Base-by-base conservation (phyloP, 1,140 invertebrate species). In the Drosophila sproati region DNA sequence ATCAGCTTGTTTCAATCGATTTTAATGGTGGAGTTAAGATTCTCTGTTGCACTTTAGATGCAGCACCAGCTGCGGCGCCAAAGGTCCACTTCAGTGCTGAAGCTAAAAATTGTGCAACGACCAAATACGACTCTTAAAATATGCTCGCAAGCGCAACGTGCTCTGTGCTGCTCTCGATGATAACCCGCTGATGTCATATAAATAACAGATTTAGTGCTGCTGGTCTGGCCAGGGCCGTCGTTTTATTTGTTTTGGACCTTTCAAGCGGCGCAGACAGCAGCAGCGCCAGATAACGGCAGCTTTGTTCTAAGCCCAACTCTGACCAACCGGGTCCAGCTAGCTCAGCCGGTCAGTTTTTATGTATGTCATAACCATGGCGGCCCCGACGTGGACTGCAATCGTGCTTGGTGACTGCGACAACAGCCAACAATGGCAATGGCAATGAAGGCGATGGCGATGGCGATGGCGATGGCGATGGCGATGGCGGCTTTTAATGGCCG, bases 191-290 rank as follows among this genome's bases (percentile, higher is more conserved):
- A 88, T 77, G 77, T 66, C 83, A 71, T 70, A 87, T 87, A 88
- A 88, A 88, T 88, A 88, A 88, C 77, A 83, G 83, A 89, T 83
- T 88, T 88, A 89, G 83, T 89, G 85, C 59, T 71, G 73, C 80
- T 67, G 77, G 41, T 57, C 71, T 66, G 48, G 43, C 35, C 60
- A 37, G 64, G 68, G 54, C 59, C 55, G 59, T 69, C 60, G 60
- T 75, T 79, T 88, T 88, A 80, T 89, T 87, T 80, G 77, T 62
- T 73, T 82, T 41, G 55, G 62, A 61, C 70, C 67, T 68, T 77
- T 77, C 52, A 54, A 51, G 51, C 73, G 64, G 47, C 31, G 51
- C 60, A 75, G 72, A 72, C 62, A 71, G 43, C 59, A 71, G 43
- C 59, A 47, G 29, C 39, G 52, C 50, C 73, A 60, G 74, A 66